Percentiles rank a stretch among this genome's conserved stretches.
phyloP scores from a whole-genome alignment of 2,113 vertebrate species.

The Lycaon pictus region DNA sequence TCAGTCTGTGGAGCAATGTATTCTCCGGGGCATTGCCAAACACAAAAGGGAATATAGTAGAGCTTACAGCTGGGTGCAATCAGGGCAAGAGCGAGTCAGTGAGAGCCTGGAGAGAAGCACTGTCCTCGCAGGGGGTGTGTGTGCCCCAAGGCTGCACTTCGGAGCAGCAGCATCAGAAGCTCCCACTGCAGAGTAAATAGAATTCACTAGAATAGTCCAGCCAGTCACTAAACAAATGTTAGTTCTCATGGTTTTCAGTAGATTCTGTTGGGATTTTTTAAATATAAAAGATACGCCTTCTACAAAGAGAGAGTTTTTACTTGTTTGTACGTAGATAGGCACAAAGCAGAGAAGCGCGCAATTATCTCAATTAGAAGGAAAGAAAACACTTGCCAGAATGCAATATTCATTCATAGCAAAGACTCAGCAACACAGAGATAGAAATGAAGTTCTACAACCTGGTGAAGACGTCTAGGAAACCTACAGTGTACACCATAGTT shows the following conservation, averaged over 20 bases:
- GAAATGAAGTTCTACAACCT: not conserved
- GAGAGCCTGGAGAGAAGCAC: not conserved
- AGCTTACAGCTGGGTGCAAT: not conserved
- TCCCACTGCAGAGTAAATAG: not conserved
- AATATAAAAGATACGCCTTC: not conserved
- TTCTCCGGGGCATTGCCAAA: not conserved
- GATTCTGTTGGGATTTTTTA: not conserved
- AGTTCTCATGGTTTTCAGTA: not conserved
- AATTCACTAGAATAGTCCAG: not conserved
- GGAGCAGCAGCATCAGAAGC: not conserved
- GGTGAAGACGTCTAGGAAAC: not conserved
- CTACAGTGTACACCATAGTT: not conserved
- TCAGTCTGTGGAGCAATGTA: not conserved
- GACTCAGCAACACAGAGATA: not conserved
- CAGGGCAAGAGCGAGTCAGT: not conserved
- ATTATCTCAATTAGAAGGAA: not conserved
- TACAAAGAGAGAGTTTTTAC: not conserved
- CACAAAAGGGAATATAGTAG: not conserved
- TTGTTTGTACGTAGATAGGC: not conserved
- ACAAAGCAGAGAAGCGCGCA: not conserved
- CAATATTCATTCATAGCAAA: not conserved
- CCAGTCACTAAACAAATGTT: not conserved
- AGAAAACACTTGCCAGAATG: not conserved
- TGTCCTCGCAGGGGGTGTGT: not conserved
- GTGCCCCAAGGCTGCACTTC: not conserved